These are phyloP conservation scores for Istiophorus platypterus DNA, from an alignment of 2,113 vertebrate genomes.

Conservation along the genomic window DNA sequence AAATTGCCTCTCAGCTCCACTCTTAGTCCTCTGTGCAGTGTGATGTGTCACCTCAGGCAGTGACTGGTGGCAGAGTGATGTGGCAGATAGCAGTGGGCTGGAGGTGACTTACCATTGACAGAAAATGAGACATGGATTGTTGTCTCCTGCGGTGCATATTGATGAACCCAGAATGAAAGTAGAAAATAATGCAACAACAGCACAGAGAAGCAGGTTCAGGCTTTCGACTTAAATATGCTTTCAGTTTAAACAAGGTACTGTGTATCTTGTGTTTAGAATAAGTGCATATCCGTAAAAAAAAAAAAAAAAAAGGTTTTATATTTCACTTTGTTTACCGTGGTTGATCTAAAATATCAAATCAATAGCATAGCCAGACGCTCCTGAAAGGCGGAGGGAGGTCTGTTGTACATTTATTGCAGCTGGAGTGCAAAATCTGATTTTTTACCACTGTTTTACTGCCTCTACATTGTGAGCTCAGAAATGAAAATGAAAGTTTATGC, in stretches of 20 bases:
- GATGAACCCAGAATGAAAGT: conserved; percentile 49
- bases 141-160: conserved; percentile 69
- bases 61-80: conserved; percentile 68
- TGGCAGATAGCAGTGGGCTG: conserved; percentile 76
- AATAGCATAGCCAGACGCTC: conserved; percentile 30
- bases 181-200: conserved; percentile 26
- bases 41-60: conserved; percentile 71
- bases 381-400: conserved; percentile 24
- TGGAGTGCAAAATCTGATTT: background rate
- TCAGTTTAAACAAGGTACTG: background rate
- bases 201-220: background rate
- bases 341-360: conserved; percentile 40
- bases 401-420: background rate
- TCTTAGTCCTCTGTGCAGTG: conserved; percentile 70
- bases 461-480: background rate
- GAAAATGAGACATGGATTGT: conserved; percentile 71
- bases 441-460: background rate
- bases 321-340: background rate
- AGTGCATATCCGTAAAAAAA: conserved; percentile 13
- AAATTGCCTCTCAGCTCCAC: conserved; percentile 66
- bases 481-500: background rate
- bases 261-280: background rate
- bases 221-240: background rate
- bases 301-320: background rate
- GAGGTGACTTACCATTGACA: conserved; percentile 72